Evolutionary conservation across 2,888 invertebrate genomes (phyloP), one percentile per base, ranked within the genome.

Genomic region (Dynastes tityus): DNA sequence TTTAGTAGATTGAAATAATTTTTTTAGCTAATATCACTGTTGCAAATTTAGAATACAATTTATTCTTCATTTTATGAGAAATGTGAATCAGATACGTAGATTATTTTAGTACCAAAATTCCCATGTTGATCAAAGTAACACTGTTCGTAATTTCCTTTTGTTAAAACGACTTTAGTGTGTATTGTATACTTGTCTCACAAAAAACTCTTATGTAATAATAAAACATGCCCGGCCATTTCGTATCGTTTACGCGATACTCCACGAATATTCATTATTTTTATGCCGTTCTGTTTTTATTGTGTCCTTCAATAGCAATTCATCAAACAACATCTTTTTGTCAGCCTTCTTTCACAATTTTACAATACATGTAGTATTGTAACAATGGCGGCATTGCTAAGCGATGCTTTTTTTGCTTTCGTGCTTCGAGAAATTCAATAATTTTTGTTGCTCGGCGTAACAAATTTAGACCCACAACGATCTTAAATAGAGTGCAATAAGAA

Each of bases 381-480:
- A 71, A 71, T 55, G 37, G 58, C 55, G n/a, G 29, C 32, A 58
- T 55, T 32, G 71, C 58, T 37, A 55, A 37, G 71, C 71, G 71
- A 58, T 71, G 16, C 55, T 73, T 73, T 73, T 37, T 73, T 73
- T 73, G 73, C 73, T 58, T 16, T 73, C 73, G 58, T 40, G 37
- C 58, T 73, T 73, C 73, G 73, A 73, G 73, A 73, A 73, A 55
- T 73, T 73, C 73, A 73, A 73, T 78, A 67, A 67, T 78, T 80
- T 79, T 78, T 70, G 65, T 63, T 65, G 32, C 61, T 67, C 51
- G 64, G 76, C 81, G 80, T 80, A 75, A 75, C 80, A 78, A 80
- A 80, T 80, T 78, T 77, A 77, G 80, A 80, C 80, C 80, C 77
- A 79, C 78, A 61, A 78, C 77, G 51, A 73, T 80, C 80, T 67